Base-by-base conservation (phyloP, 2,113 vertebrate species). In the Eulemur rufifrons region DNA sequence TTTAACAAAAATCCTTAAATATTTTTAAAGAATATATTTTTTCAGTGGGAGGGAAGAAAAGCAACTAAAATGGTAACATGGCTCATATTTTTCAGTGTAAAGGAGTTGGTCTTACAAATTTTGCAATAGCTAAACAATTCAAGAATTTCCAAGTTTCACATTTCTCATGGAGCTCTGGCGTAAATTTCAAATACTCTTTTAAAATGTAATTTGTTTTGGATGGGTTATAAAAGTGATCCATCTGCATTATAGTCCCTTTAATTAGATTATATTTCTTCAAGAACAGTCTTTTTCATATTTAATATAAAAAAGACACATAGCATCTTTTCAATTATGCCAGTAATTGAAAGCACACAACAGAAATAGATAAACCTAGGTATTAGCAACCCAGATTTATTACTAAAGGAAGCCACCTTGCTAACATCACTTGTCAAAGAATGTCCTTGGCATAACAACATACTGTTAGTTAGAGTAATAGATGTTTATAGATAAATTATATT, bases 191-290 rank as follows among this genome's bases (percentile, higher is more conserved):
- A 52, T 85, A 45, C 11, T 90, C 74, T 59, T 61, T 6, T 9
- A 92, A 86, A 92, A 50, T 17, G 2, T 47, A 64, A 80, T 34
- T 68, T 63, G 50, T 74, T 86, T 74, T 88, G 20, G 54, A 86
- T 73, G 32, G 21, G 39, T 82, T 71, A 15, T 89, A 84, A 96
- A 56, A 54, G 13, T 52, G 20, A 56, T 11, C 59, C 12, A 73
- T 45, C 56, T 95, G 11, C 11, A 76, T 88, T 47, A 21, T 6
- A 59, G 20, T 61, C 6, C 63, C 4, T 59, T 84, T 93, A 63
- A 50, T 85, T 93, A 84, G 59, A 95, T 76, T 45, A 64, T 42
- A 93, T 63, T 47, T 92, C n/a, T 27, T 92, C 61, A 78, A 82
- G 64, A 91, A 85, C 1, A 17, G 6, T 27, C 18, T 54, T 74